These are phyloP conservation scores for Mastomys coucha DNA, from an alignment of 2,113 vertebrate species.

Conservation along the genomic window DNA sequence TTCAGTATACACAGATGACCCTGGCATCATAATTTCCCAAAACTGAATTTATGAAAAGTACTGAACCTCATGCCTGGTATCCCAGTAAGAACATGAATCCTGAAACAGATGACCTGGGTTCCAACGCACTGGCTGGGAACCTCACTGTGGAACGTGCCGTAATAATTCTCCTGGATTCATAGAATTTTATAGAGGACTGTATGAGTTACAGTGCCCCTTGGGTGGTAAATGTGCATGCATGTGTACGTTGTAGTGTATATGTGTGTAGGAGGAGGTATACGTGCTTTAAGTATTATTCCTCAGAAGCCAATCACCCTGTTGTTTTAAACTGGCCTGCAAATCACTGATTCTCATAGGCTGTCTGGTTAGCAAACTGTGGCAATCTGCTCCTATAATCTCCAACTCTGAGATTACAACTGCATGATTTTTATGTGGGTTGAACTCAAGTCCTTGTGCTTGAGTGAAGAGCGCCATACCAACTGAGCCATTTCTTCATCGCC, in stretches of 20 bases:
- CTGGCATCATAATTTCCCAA: not conserved
- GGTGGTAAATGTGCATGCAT: not conserved
- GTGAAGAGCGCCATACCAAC: not conserved
- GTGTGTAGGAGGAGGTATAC: not conserved
- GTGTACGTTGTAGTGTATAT: not conserved
- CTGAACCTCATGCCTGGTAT: not conserved
- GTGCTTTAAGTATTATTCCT: not conserved
- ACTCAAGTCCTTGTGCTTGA: not conserved
- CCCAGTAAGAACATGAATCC: not conserved
- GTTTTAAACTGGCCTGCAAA: not conserved
- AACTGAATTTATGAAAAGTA: not conserved
- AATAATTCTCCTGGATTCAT: not conserved
- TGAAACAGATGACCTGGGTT: not conserved
- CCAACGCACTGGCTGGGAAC: not conserved
- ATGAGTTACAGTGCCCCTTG: not conserved
- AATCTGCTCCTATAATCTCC: not conserved
- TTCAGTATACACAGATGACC: too few relatives aligned
- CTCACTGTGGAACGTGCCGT: not conserved
- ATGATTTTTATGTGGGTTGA: not conserved
- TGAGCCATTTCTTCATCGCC: not conserved
- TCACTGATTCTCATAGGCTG: not conserved
- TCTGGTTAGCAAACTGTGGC: not conserved
- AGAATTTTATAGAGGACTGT: not conserved
- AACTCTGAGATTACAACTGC: not conserved
- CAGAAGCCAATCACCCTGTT: too few relatives aligned